phyloP scores from a whole-genome alignment of 2,888 invertebrate genomes.

The Nymphalis polychloros region DNA sequence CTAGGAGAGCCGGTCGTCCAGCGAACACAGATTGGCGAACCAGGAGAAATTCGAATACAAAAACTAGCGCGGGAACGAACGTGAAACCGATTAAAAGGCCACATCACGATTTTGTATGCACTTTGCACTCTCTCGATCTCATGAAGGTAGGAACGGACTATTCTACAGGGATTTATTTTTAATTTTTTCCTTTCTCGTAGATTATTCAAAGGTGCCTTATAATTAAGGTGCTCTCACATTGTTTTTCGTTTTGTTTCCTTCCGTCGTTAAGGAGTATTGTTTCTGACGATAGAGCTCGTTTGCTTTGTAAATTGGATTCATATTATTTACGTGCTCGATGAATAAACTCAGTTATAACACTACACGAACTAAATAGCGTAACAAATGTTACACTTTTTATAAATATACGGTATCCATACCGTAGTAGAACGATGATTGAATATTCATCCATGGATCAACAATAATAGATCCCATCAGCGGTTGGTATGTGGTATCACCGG shows the following conservation, averaged over 20 bases:
- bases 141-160: conserved; percentile 51
- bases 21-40: conserved; percentile 69
- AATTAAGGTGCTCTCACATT: conserved; percentile 62
- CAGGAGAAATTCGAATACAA: conserved; percentile 77
- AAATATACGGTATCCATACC: conserved; percentile 54
- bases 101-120: conserved; percentile 82
- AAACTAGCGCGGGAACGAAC: conserved; percentile 78
- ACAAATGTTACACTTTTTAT: conserved; percentile 60
- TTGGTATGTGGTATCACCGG: conserved; percentile 73
- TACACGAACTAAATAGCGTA: conserved; percentile 51
- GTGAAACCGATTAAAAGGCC: conserved; percentile 81
- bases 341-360: conserved; percentile 35
- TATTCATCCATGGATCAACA: conserved; percentile 80
- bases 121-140: conserved; percentile 79
- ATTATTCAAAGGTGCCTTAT: conserved; percentile 70
- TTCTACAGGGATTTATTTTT: conserved; percentile 51
- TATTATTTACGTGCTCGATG: conserved; percentile 26
- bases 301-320: conserved; percentile 27
- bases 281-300: conserved; percentile 22
- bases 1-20: conserved; percentile 54
- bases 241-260: conserved; percentile 35
- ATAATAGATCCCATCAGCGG: conserved; percentile 79
- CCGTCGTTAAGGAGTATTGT: conserved; percentile 36
- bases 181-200: conserved; percentile 62
- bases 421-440: conserved; percentile 76